These are phyloP conservation scores for Proisotoma minuta DNA, from an alignment of 2,888 invertebrate genomes.

Conservation along the genomic window DNA sequence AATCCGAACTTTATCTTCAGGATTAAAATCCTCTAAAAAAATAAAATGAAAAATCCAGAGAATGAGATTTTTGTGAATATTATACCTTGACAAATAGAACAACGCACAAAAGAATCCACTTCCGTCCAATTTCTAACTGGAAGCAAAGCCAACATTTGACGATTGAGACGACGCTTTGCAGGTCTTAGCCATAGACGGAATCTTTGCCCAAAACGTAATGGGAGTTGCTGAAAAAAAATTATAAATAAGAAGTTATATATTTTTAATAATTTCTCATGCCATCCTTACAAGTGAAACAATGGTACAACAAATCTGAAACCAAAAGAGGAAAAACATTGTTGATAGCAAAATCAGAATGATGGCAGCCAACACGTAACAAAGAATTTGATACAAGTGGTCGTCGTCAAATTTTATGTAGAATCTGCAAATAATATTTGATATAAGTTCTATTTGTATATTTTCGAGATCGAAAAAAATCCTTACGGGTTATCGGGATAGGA, in stretches of 20 bases:
- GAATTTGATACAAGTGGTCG: constrained; percentile 36
- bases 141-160: constrained; percentile 80
- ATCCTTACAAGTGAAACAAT: constrained; percentile 31
- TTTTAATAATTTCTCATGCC: constrained; percentile 16
- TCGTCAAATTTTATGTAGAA: constrained; percentile 38
- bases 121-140: constrained; percentile 87
- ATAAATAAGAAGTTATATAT: neutral
- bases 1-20: constrained; percentile 87
- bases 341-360: constrained; percentile 30
- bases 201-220: neutral
- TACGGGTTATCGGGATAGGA: constrained; percentile 36
- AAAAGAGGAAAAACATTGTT: constrained; percentile 33
- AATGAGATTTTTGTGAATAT: no score
- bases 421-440: constrained; percentile 10
- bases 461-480: no score
- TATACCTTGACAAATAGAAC: constrained; percentile 96
- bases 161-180: constrained; percentile 62
- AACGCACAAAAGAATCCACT: constrained; percentile 88
- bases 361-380: constrained; percentile 35
- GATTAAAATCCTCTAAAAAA: constrained; percentile 95
- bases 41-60: no score
- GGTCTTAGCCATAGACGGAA: constrained; percentile 28
- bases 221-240: neutral
- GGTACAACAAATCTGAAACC: constrained; percentile 40
- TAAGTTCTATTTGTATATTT: neutral